Evolutionary conservation across 53 echinoderm and acorn worm genomes (phyloP), one percentile per base, ranked within the genome.

Genomic region (Patiria pectinifera): DNA sequence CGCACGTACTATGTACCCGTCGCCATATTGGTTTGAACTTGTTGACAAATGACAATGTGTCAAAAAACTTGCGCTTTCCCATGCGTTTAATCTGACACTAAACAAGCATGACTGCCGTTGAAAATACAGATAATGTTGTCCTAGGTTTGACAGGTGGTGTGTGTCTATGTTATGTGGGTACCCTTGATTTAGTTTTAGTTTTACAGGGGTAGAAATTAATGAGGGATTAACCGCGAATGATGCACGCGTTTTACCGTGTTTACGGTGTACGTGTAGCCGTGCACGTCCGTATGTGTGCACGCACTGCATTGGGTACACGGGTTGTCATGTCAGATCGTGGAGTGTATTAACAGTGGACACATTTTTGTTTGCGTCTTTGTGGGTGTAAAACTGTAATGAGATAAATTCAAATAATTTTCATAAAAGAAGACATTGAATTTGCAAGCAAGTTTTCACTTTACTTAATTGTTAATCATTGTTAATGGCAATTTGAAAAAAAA

Each of bases 21-120:
- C 94, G 92, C 92, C 92, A 92, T 94, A 83, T 94, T 94, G 92
- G 83, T 79, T 82, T 84, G 83, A 81, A 92, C 86, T 85, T 94
- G 88, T 87, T 92, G 84, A 82, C 49, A 49, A 49, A 3, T 6
- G 49, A 49, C 93, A 91, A 85, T 87, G 87, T 94, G 94, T 91
- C 84, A 84, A 80, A 86, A 76, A 85, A 70, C 85, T 78, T 69
- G 58, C 66, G 69, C 21, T 59, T 78, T 93, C 77, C 88, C 88
- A 23, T 90, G 90, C 66, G 82, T 62, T 90, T 0, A 19, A 4
- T 46, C 19, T 69, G 80, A 81, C 81, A 22, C 72, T 6, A 59
- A 80, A 78, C 48, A 81, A 21, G 23, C 70, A 53, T 81, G 90
- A 48, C 90, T 58, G 4, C 26, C 2, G 63, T 48, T 45, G 45